Evolutionary conservation across 2,797 vertebrate genomes (phyloP), one percentile per base, ranked within the genome.

Genomic region (Mormyrops attenuatus): DNA sequence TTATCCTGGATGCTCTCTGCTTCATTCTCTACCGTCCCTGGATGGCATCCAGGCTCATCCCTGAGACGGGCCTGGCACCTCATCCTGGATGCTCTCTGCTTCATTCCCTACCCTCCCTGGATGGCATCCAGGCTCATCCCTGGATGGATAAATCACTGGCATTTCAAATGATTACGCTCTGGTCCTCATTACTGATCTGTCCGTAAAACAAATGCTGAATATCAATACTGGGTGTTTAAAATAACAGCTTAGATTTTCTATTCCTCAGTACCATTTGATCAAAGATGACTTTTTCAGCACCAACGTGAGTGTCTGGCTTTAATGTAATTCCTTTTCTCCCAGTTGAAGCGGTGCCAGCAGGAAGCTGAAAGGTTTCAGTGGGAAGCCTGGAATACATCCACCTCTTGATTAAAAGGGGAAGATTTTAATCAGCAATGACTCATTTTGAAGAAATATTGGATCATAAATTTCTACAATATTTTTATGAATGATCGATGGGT

Each of bases 371-470:
- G 69, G 52, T 34, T 82, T 91, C 88, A 91, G 92, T 38, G 80
- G 50, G 87, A 88, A 89, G 89, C 85, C 91, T 92, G 89, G 89
- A 91, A 91, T 90, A 91, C 89, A 49, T 91, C 88, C 53, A 85
- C 49, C 77, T 87, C 47, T 87, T 88, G 89, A 92, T 93, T 91
- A 91, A 91, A 91, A 86, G 52, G 87, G 90, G 52, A 90, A 88
- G 90, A 93, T 91, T 89, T 92, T 92, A 93, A 93, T 91, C 90
- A 90, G 60, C 84, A 44, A 41, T 91, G 92, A 92, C 91, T 90
- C 88, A 73, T 85, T 11, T 6, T 69, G 30, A 87, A 73, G 90
- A 91, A 91, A 89, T 73, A 63, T 20, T 77, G 73, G 20, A 55
- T 41, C n/a, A 13, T 84, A 17, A 22, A 88, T 60, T 22, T 22